A percentile compares a stretch with the other conserved stretches of the same genome.
Evolutionary conservation across 2,797 vertebrate genomes (phyloP).

Genomic region (Todus mexicanus): DNA sequence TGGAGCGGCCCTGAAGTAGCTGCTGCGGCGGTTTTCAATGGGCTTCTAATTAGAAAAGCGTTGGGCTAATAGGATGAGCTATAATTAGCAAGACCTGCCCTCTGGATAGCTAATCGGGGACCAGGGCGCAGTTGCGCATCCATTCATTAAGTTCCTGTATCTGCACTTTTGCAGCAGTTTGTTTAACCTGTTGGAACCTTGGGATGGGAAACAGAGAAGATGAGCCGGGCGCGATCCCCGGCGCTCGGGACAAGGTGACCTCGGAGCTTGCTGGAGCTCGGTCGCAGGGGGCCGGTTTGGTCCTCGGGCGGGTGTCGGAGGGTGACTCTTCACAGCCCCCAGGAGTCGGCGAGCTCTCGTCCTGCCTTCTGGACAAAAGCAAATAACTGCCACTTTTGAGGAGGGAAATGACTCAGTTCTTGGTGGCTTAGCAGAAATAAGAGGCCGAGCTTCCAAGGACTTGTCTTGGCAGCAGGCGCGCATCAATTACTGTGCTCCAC

Average conservation of each 20-base stretch:
- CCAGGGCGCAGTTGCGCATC: background rate
- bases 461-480: background rate
- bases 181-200: background rate
- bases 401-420: slow-evolving; percentile 32
- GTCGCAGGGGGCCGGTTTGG: background rate
- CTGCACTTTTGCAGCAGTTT: background rate
- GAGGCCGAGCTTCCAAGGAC: background rate
- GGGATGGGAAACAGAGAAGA: background rate
- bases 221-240: fast-evolving
- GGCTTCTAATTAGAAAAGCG: slow-evolving; percentile 22
- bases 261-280: background rate
- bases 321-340: background rate
- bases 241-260: background rate
- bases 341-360: background rate
- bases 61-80: slow-evolving; percentile 42
- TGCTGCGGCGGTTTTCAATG: background rate
- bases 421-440: background rate
- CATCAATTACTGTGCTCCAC: background rate
- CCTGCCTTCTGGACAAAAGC: background rate
- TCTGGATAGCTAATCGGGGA: background rate
- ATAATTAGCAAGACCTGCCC: slow-evolving; percentile 36
- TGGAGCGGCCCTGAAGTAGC: background rate
- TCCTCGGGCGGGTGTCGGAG: background rate
- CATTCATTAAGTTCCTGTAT: background rate
- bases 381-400: background rate